Conservation (phyloP, 2,888 invertebrate species). For the Oscheius sp. region DNA sequence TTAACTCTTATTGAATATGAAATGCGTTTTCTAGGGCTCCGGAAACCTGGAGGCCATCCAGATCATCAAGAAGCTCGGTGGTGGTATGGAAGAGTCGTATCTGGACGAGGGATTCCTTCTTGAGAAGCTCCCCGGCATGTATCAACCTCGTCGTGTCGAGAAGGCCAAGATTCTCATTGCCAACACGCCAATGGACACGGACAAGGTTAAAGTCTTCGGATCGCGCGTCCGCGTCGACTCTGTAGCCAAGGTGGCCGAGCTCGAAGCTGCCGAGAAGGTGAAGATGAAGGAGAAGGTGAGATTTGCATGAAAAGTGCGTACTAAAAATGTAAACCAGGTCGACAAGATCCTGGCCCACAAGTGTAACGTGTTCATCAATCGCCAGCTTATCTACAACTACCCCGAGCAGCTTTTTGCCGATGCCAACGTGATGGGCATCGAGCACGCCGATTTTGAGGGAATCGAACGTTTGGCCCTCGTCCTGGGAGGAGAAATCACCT, state of each 20-base stretch:
- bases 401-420: constrained; percentile 99
- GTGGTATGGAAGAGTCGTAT: constrained; percentile 91
- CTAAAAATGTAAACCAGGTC: constrained; percentile 74
- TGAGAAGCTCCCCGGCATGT: constrained; percentile 95
- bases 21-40: constrained; percentile 79
- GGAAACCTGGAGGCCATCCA: constrained; percentile 95
- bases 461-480: constrained; percentile 96
- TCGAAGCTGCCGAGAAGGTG: constrained; percentile 96
- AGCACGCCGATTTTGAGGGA: constrained; percentile 99
- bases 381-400: constrained; percentile 98
- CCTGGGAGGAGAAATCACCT: constrained; percentile 95
- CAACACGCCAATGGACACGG: constrained; percentile 99
- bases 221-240: constrained; percentile 83
- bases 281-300: constrained; percentile 97
- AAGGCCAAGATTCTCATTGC: constrained; percentile 97
- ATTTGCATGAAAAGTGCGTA: not conserved
- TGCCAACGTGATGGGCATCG: constrained; percentile 94
- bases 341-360: constrained; percentile 93
- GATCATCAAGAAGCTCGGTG: constrained; percentile 95
- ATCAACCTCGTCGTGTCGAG: constrained; percentile 94
- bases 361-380: constrained; percentile 97
- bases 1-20: not conserved
- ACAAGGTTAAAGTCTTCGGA: constrained; percentile 87
- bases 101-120: constrained; percentile 88
- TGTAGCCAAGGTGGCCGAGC: constrained; percentile 87